These are phyloP conservation scores for Cyclophora punctaria DNA, from an alignment of 2,888 invertebrate species.

Conservation along the genomic window DNA sequence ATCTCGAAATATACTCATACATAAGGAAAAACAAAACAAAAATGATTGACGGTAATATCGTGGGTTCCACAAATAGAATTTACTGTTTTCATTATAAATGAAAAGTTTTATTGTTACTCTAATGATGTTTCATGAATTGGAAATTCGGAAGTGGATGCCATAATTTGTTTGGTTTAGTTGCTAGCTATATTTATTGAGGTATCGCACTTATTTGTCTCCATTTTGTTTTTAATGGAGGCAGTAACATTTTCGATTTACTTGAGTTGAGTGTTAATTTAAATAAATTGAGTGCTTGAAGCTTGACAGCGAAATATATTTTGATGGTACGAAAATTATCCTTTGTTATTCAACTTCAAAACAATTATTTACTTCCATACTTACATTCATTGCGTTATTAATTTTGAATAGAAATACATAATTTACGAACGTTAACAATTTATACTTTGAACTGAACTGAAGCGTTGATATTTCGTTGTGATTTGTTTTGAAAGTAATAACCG, in stretches of 20 bases:
- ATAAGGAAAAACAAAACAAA: conserved; percentile 5
- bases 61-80: conserved; percentile 25
- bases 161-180: conserved; percentile 34
- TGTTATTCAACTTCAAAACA: too few relatives aligned
- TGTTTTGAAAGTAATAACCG: too few relatives aligned
- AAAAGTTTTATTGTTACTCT: conserved; percentile 40
- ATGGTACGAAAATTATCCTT: too few relatives aligned
- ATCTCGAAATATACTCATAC: not conserved
- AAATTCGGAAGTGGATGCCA: conserved; percentile 26
- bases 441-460: too few relatives aligned
- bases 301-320: too few relatives aligned
- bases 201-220: conserved; percentile 9
- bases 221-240: conserved; percentile 10
- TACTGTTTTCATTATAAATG: conserved; percentile 31
- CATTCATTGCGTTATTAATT: too few relatives aligned
- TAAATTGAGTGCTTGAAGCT: too few relatives aligned
- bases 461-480: too few relatives aligned
- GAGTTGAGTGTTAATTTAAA: conserved; percentile 9
- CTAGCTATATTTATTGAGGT: conserved; percentile 11
- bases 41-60: conserved; percentile 26
- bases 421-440: too few relatives aligned
- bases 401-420: too few relatives aligned
- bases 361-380: too few relatives aligned
- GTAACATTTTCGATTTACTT: conserved; percentile 6
- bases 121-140: conserved; percentile 35